Evolutionary conservation across 2,113 vertebrate species (phyloP).

Genomic region (Sebastes fasciatus): DNA sequence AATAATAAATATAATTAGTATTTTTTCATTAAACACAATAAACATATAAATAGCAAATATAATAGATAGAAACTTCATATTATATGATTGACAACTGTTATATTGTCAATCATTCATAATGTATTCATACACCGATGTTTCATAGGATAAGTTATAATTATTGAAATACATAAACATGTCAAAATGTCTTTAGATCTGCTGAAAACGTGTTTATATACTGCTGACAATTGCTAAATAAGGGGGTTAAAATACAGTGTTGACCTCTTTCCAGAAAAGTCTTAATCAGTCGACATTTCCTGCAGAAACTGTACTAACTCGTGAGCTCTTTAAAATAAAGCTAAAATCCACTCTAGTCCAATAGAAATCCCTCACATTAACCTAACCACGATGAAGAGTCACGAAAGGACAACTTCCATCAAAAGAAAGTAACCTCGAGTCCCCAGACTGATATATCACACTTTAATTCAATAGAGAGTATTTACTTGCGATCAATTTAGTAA

Average conservation of each 20-base stretch:
- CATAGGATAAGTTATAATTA: neutral
- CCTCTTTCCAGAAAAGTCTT: neutral
- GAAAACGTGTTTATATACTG: neutral
- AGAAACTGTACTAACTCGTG: neutral
- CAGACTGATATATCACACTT: conserved; percentile 55
- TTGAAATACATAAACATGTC: neutral
- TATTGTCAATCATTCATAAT: neutral
- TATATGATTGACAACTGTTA: neutral
- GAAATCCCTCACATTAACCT: conserved; percentile 34
- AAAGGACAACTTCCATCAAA: conserved; percentile 36
- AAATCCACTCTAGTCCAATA: conserved; percentile 30
- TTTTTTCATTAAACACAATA: neutral
- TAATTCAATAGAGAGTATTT: conserved; percentile 70
- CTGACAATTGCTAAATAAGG: too few relatives aligned
- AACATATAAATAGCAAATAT: neutral
- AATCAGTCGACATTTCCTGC: neutral
- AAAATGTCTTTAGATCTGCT: neutral
- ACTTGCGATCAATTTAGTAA: conserved; percentile 63
- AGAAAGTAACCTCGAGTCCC: conserved; percentile 30
- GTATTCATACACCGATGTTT: neutral
- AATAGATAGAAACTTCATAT: neutral
- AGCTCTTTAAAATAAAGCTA: conserved; percentile 11
- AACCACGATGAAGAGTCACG: conserved; percentile 22
- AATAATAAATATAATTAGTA: neutral
- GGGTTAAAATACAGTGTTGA: neutral